Conservation (phyloP, 2,113 vertebrate genomes). For the Desmodus rotundus region DNA sequence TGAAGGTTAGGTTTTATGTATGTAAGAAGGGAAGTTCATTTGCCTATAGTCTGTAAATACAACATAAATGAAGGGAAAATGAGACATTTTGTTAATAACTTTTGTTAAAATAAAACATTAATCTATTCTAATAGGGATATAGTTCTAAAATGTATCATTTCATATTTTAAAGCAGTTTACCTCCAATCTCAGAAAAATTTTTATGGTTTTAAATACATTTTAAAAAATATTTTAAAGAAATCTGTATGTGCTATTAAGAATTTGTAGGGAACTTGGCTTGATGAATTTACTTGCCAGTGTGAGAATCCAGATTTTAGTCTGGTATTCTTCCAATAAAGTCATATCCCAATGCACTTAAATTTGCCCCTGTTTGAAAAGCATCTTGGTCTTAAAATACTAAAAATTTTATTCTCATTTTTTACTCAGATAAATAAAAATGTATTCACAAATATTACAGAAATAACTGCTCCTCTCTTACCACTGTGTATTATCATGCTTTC, state of each 20-base stretch:
- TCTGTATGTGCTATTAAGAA: neutral
- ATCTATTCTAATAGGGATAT: neutral
- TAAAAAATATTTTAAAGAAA: constrained; percentile 7
- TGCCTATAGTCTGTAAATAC: neutral
- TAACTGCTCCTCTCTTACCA: neutral
- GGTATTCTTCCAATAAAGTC: neutral
- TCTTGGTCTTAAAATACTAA: neutral
- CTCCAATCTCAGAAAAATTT: neutral
- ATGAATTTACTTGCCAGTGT: neutral
- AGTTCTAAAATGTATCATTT: constrained; percentile 28
- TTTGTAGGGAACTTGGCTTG: neutral
- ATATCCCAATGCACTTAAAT: neutral
- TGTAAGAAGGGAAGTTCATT: neutral
- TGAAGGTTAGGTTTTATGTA: neutral
- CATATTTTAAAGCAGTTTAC: constrained; percentile 16
- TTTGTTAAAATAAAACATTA: constrained; percentile 48
- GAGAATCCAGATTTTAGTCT: neutral
- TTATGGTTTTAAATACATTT: constrained; percentile 16
- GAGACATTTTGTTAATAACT: neutral
- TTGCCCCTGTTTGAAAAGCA: constrained; percentile 16
- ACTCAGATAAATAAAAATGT: neutral
- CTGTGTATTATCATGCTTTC: neutral
- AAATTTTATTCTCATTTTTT: constrained; percentile 19
- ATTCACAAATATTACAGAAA: neutral
- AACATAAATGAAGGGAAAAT: neutral